Evolutionary conservation across 2,113 vertebrate species (phyloP).

Genomic region (Clarias gariepinus): DNA sequence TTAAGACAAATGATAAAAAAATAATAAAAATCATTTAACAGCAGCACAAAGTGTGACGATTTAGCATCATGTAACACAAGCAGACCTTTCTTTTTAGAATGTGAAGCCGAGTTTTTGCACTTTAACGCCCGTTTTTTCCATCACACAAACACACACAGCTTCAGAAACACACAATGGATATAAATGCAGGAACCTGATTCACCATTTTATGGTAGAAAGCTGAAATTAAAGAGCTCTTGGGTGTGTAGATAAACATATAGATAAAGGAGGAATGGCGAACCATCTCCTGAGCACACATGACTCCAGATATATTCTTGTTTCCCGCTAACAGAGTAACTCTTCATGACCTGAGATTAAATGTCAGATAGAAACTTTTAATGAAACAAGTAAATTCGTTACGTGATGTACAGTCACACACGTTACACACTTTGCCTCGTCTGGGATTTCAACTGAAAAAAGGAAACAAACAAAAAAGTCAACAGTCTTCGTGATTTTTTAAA

Average conservation of each 20-base stretch:
- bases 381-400: conserved; percentile 53
- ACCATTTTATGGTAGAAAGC: not conserved
- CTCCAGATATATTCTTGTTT: conserved; percentile 23
- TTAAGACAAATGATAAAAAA: not conserved
- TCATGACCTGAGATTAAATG: conserved; percentile 61
- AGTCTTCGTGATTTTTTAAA: conserved; percentile 37
- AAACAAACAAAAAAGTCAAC: conserved; percentile 25
- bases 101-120: not conserved
- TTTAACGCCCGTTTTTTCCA: not conserved
- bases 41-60: not conserved
- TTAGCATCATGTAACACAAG: not conserved
- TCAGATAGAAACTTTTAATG: conserved; percentile 53
- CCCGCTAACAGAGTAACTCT: conserved; percentile 47
- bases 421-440: conserved; percentile 46
- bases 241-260: not conserved
- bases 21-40: not conserved
- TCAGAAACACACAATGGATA: not conserved
- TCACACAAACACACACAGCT: not conserved
- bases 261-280: conserved; percentile 3
- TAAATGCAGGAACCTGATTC: not conserved
- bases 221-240: not conserved
- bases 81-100: not conserved
- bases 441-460: conserved; percentile 24
- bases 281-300: conserved; percentile 22
- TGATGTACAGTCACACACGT: conserved; percentile 54